Evolutionary conservation across 1,140 invertebrate species (phyloP), one percentile per base, ranked within the genome.

Genomic region (Meloidogyne chitwoodi): DNA sequence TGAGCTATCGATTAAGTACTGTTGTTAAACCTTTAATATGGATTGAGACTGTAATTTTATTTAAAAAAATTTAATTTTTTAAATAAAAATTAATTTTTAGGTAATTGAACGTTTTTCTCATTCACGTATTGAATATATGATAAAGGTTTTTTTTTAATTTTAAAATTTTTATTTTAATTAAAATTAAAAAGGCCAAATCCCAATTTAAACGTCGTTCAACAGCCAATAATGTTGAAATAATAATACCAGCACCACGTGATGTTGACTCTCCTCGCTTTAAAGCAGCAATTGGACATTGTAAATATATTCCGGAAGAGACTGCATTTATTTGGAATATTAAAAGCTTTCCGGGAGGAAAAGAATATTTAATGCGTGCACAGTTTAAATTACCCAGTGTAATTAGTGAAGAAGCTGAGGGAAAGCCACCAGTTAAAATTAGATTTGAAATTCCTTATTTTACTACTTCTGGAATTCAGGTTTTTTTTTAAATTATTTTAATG

Each of bases 361-460:
- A 99, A 87, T 99, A 96, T 88, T 89, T 99, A 70, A 99, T 99
- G 96, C 90, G 96, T 81, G 97, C 97, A 14, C 96, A 99, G 87
- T 99, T 99, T 89, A 94, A 95, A n/a, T 88, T 99, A 62, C 97
- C 97, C 0, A 98, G 94, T 80, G 95, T 99, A 14, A 92, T 93
- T 84, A 92, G 93, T 84, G 96, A 98, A 87, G 96, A 99, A 80
- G 90, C 91, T 12, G 96, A 99, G 89, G 95, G 95, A 0, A 95
- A 95, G 88, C 95, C 96, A 44, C 97, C 97, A 0, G 99, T 99
- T 81, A 93, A 96, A 89, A 96, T 99, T 5, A 95, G 95, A 89
- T 99, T 99, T 90, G 97, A 99, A 90, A 99, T 99, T 84, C 97
- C 97, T 0, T 99, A 99, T 85, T 99, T 99, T 83, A 99, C 96